Conservation (phyloP, 2,113 vertebrate species). For the Myocastor coypus region DNA sequence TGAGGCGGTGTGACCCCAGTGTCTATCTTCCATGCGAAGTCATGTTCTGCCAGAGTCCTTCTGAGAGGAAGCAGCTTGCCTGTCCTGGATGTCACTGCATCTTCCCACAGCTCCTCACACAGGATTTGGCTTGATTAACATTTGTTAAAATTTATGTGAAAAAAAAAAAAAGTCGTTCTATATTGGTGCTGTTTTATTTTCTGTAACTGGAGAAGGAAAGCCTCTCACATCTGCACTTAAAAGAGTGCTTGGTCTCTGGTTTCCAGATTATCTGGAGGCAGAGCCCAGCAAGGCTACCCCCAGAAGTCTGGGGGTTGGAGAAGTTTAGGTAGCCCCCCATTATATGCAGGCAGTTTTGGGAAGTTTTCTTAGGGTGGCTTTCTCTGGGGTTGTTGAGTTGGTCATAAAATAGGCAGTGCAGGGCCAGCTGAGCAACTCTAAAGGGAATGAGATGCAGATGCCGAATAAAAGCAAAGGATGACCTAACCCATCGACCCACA, state of each 20-base stretch:
- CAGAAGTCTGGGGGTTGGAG: not conserved
- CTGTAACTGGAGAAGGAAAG: not conserved
- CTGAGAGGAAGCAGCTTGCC: not conserved
- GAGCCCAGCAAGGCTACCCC: not conserved
- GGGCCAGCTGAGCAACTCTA: not conserved
- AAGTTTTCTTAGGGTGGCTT: not conserved
- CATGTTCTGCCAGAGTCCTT: not conserved
- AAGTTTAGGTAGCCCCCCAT: no score
- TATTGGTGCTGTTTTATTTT: not conserved
- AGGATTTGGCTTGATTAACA: not conserved
- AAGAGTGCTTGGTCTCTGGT: not conserved
- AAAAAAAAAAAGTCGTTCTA: not conserved
- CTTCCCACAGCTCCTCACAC: not conserved
- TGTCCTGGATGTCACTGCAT: not conserved
- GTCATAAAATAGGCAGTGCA: not conserved
- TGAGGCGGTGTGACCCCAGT: not conserved
- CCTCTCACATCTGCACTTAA: not conserved
- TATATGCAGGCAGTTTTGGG: not conserved
- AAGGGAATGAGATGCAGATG: not conserved
- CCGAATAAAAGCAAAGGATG: not conserved
- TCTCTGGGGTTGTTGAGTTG: not conserved
- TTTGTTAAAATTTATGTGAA: not conserved
- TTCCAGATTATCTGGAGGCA: not conserved
- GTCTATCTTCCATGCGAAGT: not conserved
- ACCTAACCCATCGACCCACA: not conserved